Conservation (phyloP, 2,113 vertebrate species). For the Electrona antarctica region DNA sequence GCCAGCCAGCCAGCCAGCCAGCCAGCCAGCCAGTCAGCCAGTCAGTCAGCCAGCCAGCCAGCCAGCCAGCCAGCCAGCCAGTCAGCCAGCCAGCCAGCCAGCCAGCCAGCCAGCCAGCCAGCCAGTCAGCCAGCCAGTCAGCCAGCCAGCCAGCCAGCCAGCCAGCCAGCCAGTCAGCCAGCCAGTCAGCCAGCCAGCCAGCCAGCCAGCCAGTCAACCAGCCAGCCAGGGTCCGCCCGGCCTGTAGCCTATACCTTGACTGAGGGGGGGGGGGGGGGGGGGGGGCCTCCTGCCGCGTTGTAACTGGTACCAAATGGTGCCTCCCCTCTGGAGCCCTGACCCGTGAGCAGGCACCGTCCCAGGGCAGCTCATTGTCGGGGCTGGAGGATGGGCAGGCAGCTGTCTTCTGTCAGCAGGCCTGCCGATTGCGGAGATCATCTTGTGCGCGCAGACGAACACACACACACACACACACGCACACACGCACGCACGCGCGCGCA, state of each 20-base stretch:
- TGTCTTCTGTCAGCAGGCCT: slow-evolving; percentile 78
- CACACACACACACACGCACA: background rate
- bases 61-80: slow-evolving; percentile 46
- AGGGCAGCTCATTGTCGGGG: slow-evolving; percentile 67
- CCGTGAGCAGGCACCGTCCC: slow-evolving; percentile 70
- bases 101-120: no score
- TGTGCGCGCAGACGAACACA: slow-evolving; percentile 10
- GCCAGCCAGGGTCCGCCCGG: slow-evolving; percentile 36
- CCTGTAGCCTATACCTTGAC: slow-evolving; percentile 53
- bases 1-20: no score
- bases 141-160: no score
- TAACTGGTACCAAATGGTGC: slow-evolving; percentile 83
- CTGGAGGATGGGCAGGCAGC: slow-evolving; percentile 77
- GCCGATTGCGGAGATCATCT: slow-evolving; percentile 40
- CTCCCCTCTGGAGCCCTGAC: slow-evolving; percentile 74
- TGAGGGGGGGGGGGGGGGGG: slow-evolving; percentile 54
- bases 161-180: no score
- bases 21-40: no score
- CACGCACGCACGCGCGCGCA: background rate
- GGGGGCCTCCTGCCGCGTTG: slow-evolving; percentile 65
- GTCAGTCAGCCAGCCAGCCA: background rate
- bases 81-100: slow-evolving; percentile 29
- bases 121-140: no score
- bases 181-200: background rate
- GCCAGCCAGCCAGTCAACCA: slow-evolving; percentile 46